A percentile compares a stretch with the other conserved stretches of the same genome.
Evolutionary conservation across 2,113 vertebrate genomes (phyloP).

Genomic region (Sebastes fasciatus): DNA sequence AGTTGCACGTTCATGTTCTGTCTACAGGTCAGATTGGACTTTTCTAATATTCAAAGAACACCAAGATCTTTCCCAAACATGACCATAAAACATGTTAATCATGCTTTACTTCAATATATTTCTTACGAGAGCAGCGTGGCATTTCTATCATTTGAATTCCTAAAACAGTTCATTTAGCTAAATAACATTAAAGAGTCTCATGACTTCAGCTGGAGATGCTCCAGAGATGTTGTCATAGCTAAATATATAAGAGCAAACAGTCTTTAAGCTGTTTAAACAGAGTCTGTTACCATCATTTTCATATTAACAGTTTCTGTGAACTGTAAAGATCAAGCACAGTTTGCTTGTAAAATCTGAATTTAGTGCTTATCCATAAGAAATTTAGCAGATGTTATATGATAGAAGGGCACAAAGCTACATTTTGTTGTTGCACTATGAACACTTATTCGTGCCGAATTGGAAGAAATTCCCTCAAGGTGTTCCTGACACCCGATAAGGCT

Average conservation of each 20-base stretch:
- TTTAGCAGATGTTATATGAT: not conserved
- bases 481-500: too few species aligned
- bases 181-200: too few species aligned
- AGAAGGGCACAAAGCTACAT: too few species aligned
- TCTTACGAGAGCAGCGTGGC: not conserved
- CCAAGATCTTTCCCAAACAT: not conserved
- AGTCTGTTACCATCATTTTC: not conserved
- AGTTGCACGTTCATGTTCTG: not conserved
- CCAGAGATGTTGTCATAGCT: not conserved
- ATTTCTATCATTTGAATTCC: not conserved
- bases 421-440: not conserved
- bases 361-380: not conserved
- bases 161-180: not conserved
- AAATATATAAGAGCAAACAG: not conserved
- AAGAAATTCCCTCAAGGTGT: too few species aligned
- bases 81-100: not conserved
- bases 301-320: not conserved
- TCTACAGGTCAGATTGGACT: not conserved
- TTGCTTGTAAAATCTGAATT: not conserved
- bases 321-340: not conserved
- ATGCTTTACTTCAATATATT: not conserved
- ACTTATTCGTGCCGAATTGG: too few species aligned
- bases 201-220: not conserved
- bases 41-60: not conserved
- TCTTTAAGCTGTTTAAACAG: not conserved